Base-by-base conservation (phyloP, 2,888 invertebrate species). In the Rhamphomyia laevipes region DNA sequence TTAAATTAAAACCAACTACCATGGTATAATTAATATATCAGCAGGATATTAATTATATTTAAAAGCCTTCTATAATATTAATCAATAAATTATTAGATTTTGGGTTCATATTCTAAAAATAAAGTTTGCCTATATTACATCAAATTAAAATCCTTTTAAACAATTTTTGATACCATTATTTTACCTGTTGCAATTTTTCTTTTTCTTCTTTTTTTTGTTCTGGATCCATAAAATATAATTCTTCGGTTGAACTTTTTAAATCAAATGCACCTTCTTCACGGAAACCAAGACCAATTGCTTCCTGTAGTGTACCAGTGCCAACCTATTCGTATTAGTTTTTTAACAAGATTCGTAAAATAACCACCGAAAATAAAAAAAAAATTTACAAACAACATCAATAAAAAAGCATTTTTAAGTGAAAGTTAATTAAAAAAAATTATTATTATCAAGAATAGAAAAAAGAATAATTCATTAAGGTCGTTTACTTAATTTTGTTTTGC, bases 211-310 rank as follows among this genome's bases (percentile, higher is more conserved):
- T 65, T 63, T 68, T 62, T 55, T 71, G 63, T 62, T 70, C 57
- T 37, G 77, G 75, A 68, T 89, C 88, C 61, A 87, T 81, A 64
- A 87, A 84, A 58, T 86, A 87, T 53, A 91, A 74, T 71, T 91
- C 91, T 68, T 91, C 91, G 13, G 90, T 91, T 53, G 89, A 90
- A 49, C 86, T 87, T 58, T 89, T 78, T 57, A 91, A 69, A 62
- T 91, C 90, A 51, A 85, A 76, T n/a, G 86, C 82, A 59, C 88
- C 89, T 68, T 88, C 88, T 64, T 85, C 81, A 48, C 77, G 76
- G 65, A 81, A 81, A 51, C 78, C 81, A 53, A 77, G 71, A 47
- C 67, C 70, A 58, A 71, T 67, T 55, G 69, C 64, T 66, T 71
- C 73, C 67, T 70, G 70, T 62, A 69, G 66, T 62, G 67, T 71